These are phyloP conservation scores for Nebria salina DNA, from an alignment of 2,888 invertebrate species.

Conservation along the genomic window DNA sequence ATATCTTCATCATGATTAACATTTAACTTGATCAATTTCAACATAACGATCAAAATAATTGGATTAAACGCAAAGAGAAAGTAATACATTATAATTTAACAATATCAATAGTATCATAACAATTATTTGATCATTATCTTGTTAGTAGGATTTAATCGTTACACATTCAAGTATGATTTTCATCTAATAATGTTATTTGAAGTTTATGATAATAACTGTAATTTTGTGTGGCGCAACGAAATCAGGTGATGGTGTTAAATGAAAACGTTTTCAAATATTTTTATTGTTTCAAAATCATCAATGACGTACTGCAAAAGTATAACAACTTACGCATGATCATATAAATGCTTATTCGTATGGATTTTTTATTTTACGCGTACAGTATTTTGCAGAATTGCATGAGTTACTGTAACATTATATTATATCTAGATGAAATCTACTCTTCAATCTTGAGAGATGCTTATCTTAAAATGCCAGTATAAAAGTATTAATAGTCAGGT, in stretches of 20 bases:
- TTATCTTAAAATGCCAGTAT: too few relatives aligned
- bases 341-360: background rate
- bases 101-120: background rate
- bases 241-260: background rate
- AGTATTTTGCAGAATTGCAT: slow-evolving; percentile 5
- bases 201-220: slow-evolving; percentile 1
- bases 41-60: background rate
- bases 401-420: background rate
- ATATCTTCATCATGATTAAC: background rate
- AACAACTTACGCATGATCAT: background rate
- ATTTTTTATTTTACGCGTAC: background rate
- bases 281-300: background rate
- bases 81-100: background rate
- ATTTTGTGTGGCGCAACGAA: background rate
- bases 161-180: background rate
- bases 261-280: background rate
- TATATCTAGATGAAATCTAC: too few relatives aligned
- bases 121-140: background rate
- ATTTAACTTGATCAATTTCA: background rate
- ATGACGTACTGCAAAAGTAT: background rate
- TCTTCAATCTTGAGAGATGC: too few relatives aligned
- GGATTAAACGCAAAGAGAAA: background rate
- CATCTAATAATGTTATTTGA: background rate
- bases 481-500: too few relatives aligned
- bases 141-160: background rate